Percentiles rank a stretch among this genome's conserved stretches.
These are phyloP conservation scores for Lucilia cuprina DNA, from an alignment of 1,140 invertebrate genomes.

Conservation along the genomic window DNA sequence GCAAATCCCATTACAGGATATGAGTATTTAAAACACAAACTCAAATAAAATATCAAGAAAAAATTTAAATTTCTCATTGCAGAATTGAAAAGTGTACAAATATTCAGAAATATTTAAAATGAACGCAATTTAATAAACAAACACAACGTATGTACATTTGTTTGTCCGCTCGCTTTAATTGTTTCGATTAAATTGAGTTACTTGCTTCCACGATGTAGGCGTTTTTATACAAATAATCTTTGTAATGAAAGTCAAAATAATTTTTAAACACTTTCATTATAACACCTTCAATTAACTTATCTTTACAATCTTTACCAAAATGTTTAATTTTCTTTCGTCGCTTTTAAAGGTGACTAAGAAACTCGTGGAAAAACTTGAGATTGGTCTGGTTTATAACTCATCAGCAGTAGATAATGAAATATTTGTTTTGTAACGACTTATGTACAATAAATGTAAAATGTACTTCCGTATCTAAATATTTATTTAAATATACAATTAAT, in stretches of 20 bases:
- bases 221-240: neutral
- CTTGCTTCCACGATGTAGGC: neutral
- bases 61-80: neutral
- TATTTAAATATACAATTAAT: neutral
- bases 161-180: neutral
- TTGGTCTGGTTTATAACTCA: neutral
- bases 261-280: neutral
- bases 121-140: too few relatives aligned
- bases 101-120: neutral
- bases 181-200: neutral
- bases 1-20: neutral
- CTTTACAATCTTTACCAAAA: neutral
- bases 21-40: neutral
- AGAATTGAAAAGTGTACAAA: neutral
- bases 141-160: too few relatives aligned
- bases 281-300: neutral
- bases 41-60: neutral
- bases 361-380: neutral
- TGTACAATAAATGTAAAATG: neutral
- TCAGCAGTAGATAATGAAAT: neutral
- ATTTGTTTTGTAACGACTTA: neutral
- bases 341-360: neutral
- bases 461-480: conserved; percentile 7
- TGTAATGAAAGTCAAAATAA: neutral
- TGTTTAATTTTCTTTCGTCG: neutral